A percentile compares a stretch with the other conserved stretches of the same genome.
Evolutionary conservation across 2,888 invertebrate genomes (phyloP).

Genomic region (Eristalis arbustorum): DNA sequence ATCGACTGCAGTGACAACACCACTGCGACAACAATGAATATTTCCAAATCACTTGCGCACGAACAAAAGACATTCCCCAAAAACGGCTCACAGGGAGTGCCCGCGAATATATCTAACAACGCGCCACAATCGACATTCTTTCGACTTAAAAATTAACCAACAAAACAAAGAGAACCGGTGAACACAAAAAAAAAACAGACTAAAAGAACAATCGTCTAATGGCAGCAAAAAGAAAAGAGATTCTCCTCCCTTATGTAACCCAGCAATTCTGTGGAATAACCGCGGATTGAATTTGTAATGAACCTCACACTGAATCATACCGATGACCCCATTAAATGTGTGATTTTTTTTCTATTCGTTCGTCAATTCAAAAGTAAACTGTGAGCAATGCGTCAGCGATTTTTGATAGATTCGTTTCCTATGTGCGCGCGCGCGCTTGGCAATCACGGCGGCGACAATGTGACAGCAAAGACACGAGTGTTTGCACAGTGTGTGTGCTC

Average conservation of each 20-base stretch:
- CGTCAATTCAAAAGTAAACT: neutral
- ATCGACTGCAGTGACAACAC: neutral
- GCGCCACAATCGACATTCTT: neutral
- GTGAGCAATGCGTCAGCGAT: neutral
- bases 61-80: neutral
- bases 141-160: neutral
- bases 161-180: neutral
- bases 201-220: neutral
- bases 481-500: neutral
- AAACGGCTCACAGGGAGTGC: neutral
- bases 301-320: conserved; percentile 20
- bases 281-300: conserved; percentile 42
- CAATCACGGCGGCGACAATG: too few species aligned
- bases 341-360: neutral
- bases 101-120: neutral
- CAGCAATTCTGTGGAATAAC: neutral
- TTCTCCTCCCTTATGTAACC: neutral
- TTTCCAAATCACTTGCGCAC: neutral
- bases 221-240: neutral
- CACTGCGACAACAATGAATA: neutral
- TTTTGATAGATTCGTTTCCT: neutral
- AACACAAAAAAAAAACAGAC: neutral
- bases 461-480: neutral
- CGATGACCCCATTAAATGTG: conserved; percentile 24
- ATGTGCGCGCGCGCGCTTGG: neutral